phyloP scores from a whole-genome alignment of 2,113 vertebrate species.

The Meriones unguiculatus region DNA sequence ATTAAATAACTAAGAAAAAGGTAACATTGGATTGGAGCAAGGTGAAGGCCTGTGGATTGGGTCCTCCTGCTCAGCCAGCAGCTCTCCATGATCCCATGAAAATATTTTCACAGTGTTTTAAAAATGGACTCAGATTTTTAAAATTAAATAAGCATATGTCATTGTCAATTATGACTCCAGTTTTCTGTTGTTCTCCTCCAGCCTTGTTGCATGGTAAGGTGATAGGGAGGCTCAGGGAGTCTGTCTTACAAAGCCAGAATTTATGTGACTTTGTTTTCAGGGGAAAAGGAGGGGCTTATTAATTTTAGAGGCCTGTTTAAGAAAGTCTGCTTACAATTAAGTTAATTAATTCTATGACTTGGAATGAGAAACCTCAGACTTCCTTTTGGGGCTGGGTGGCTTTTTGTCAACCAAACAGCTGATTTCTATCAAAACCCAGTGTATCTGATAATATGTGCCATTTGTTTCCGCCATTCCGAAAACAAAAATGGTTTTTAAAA shows the following conservation, averaged over 20 bases:
- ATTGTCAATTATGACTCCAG: background rate
- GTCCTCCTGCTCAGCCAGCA: background rate
- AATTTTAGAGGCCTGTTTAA: conserved; percentile 42
- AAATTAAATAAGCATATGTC: conserved; percentile 13
- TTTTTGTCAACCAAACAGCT: conserved; percentile 62
- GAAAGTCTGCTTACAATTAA: conserved; percentile 71
- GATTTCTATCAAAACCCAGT: conserved; percentile 55
- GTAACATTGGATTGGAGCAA: background rate
- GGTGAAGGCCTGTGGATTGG: background rate
- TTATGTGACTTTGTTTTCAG: conserved; percentile 44
- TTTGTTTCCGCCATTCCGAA: conserved; percentile 41
- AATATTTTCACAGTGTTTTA: conserved; percentile 32
- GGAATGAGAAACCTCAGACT: conserved; percentile 74
- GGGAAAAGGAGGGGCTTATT: background rate
- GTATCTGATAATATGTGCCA: conserved; percentile 31
- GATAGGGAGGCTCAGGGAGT: background rate
- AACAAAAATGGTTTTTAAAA: conserved; percentile 39
- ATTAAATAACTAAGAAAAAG: conserved; percentile 55
- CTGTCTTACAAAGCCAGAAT: conserved; percentile 1
- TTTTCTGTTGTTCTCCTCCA: background rate
- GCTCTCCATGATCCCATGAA: background rate
- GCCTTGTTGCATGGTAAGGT: background rate
- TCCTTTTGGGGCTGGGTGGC: conserved; percentile 63
- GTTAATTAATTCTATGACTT: conserved; percentile 70
- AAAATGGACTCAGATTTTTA: conserved; percentile 58